These are phyloP conservation scores for Operophtera brumata DNA, from an alignment of 2,888 invertebrate genomes.

Conservation along the genomic window DNA sequence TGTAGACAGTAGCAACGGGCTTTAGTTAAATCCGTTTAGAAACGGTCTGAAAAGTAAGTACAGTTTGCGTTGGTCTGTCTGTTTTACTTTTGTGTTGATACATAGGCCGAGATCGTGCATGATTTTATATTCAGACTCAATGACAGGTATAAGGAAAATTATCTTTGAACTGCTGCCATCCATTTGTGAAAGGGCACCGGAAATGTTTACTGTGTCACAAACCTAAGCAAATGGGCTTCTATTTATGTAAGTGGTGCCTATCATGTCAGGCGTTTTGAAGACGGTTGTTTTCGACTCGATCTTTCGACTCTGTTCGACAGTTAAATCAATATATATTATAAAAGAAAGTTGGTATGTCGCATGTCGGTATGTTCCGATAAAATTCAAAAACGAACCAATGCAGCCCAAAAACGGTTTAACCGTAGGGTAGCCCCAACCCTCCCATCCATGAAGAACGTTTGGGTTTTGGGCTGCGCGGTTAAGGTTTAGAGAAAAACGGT, in stretches of 20 bases:
- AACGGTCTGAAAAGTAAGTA: neutral
- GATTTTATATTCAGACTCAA: conserved; percentile 11
- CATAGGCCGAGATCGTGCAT: neutral
- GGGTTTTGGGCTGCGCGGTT: too few species aligned
- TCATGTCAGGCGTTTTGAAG: neutral
- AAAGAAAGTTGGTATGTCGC: too few species aligned
- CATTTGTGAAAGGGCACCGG: conserved; percentile 31
- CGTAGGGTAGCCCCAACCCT: too few species aligned
- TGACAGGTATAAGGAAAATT: conserved; percentile 15
- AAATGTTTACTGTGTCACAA: conserved; percentile 24
- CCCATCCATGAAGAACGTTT: too few species aligned
- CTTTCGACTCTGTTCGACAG: too few species aligned
- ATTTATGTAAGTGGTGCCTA: neutral
- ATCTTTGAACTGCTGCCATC: conserved; percentile 22
- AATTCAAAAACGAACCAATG: too few species aligned
- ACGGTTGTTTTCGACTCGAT: too few species aligned
- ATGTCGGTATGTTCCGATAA: too few species aligned
- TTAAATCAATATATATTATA: too few species aligned
- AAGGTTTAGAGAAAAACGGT: too few species aligned
- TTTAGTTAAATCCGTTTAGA: conserved; percentile 3
- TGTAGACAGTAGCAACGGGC: neutral
- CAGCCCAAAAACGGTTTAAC: too few species aligned
- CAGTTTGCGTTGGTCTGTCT: neutral
- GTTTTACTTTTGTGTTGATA: too few species aligned
- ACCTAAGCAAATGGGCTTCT: conserved; percentile 12